Conservation (phyloP, 1,140 invertebrate genomes). For the Liolophura sinensis region DNA sequence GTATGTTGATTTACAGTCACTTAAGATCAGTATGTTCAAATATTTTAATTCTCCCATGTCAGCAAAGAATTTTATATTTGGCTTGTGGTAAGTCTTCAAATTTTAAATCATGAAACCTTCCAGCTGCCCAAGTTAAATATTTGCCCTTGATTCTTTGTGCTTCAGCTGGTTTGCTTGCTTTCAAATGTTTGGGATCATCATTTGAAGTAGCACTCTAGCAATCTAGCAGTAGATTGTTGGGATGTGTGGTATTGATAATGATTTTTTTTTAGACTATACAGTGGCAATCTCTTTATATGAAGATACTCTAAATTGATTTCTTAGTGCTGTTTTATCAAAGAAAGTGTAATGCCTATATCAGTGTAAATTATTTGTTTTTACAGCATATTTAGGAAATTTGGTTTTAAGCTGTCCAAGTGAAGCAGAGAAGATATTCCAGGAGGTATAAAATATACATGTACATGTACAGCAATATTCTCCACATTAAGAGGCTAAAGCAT, state of each 20-base stretch:
- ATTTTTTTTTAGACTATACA: too few species aligned
- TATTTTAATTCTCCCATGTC: neutral
- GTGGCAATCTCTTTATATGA: too few species aligned
- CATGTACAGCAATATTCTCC: neutral
- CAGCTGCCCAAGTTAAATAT: too few species aligned
- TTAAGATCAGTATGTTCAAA: neutral
- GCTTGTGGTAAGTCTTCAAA: neutral
- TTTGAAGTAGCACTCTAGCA: too few species aligned
- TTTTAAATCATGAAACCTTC: too few species aligned
- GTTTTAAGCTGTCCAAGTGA: constrained; percentile 17
- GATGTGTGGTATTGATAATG: too few species aligned
- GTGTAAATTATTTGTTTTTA: constrained; percentile 5
- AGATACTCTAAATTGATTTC: too few species aligned
- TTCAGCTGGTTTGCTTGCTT: too few species aligned
- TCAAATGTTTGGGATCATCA: too few species aligned
- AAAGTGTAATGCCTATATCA: neutral
- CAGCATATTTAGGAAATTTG: constrained; percentile 27
- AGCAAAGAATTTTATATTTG: neutral
- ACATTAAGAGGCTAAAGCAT: too few species aligned
- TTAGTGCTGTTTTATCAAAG: neutral
- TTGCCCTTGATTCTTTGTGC: too few species aligned
- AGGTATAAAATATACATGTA: constrained; percentile 24
- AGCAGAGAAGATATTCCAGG: constrained; percentile 18
- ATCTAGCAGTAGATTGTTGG: too few species aligned
- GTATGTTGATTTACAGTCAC: constrained; percentile 14